A percentile compares a stretch with the other conserved stretches of the same genome.
phyloP scores from a whole-genome alignment of 1,140 invertebrate genomes.

The Chionoecetes opilio region DNA sequence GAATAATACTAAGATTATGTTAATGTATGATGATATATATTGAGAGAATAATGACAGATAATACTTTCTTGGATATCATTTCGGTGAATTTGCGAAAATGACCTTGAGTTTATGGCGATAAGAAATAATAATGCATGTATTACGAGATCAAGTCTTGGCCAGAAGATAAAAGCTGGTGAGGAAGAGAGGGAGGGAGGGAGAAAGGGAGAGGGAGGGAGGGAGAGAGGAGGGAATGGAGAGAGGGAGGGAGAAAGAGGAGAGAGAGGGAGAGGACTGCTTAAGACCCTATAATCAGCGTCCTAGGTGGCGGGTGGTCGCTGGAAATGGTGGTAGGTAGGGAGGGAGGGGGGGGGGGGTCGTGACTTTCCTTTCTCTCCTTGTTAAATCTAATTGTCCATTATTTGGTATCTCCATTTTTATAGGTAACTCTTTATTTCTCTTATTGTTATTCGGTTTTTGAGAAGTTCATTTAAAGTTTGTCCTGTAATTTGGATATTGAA shows the following conservation, averaged over 20 bases:
- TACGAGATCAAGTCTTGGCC: slow-evolving; percentile 13
- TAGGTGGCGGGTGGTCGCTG: slow-evolving; percentile 3
- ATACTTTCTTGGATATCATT: no score
- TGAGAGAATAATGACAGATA: no score
- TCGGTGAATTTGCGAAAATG: no score
- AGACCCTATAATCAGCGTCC: slow-evolving; percentile 7
- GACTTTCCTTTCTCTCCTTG: slow-evolving; percentile 7
- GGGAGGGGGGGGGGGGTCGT: no score
- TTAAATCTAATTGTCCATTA: slow-evolving; percentile 12
- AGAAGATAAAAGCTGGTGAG: neutral
- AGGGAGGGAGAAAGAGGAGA: neutral
- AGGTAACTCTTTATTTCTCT: neutral
- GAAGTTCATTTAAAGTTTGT: no score
- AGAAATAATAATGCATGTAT: slow-evolving; percentile 13
- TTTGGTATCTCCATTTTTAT: neutral
- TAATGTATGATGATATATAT: neutral
- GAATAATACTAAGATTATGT: neutral
- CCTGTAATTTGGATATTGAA: no score
- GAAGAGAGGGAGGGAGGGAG: neutral
- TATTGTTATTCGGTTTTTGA: neutral
- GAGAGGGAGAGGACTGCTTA: neutral
- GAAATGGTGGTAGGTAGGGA: no score
- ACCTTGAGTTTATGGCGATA: slow-evolving; percentile 4
- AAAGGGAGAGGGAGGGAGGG: neutral
- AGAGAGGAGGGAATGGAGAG: neutral